Base-by-base conservation (phyloP, 2,888 invertebrate genomes). In the Camptogramma bilineatum region DNA sequence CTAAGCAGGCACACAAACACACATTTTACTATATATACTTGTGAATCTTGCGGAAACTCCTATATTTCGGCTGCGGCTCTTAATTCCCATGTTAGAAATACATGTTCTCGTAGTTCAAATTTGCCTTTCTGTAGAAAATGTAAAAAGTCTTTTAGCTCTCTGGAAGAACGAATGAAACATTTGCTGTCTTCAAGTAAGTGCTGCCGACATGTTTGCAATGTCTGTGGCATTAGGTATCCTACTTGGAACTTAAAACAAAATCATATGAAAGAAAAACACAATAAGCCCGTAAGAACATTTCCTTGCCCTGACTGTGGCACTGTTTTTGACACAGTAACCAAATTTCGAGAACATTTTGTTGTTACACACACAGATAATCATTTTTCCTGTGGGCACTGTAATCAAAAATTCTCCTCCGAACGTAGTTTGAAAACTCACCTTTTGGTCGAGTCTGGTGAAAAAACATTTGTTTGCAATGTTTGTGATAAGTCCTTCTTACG, bases 11-110 rank as follows among this genome's bases (percentile, higher is more conserved):
- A 86, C 58, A 82, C 81, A 54, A 78, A 81, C 31, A 73, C 74
- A 0, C 86, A 86, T 71, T 84, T 73, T 52, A 66, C 70, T 4
- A 83, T 81, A 47, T 79, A 74, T 62, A 81, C 82, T 0, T 86
- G 85, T 46, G 83, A 81, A 24, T 74, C 73, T 8, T 86, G 85
- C 62, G 86, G 85, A 1, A 85, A 83, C 57, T 77, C 77, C 1
- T 85, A 81, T 59, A 71, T 78, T 0, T 76, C 78, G 0, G 64
- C 66, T 3, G 69, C 76, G 0, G 73, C 81, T 3, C 69, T 85
- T 2, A 65, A 73, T 1, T 62, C 71, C 13, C 85, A 86, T 55
- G 72, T 76, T 17, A 72, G 73, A 13, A 74, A 74, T 39, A 65
- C 75, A 4, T 79, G 82, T 57, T 72, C 72, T 7, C 70, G 75